Percentiles rank a stretch among this genome's conserved stretches.
phyloP scores from a whole-genome alignment of 2,888 invertebrate species.

The Pyrrhia umbra region DNA sequence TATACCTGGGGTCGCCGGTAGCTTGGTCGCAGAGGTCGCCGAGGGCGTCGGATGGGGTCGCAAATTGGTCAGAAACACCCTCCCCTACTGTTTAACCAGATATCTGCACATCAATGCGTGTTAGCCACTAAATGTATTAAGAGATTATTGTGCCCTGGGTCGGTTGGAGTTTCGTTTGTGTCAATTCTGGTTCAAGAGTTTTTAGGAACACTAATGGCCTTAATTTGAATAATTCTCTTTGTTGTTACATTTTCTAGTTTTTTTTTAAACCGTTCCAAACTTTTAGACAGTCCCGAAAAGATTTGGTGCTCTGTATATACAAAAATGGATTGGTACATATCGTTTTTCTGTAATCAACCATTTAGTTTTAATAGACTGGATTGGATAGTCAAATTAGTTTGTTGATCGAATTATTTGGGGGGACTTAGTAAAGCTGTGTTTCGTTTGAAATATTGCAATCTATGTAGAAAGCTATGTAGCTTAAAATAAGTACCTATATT shows the following conservation, averaged over 20 bases:
- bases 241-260: neutral
- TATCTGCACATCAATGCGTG: slow-evolving; percentile 55
- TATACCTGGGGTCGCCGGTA: slow-evolving; percentile 57
- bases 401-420: slow-evolving; percentile 1
- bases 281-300: too few relatives aligned
- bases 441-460: neutral
- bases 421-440: neutral
- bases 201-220: neutral
- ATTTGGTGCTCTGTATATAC: neutral
- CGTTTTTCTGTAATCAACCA: neutral
- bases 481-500: too few relatives aligned
- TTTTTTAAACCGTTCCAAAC: neutral
- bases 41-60: slow-evolving; percentile 69
- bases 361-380: neutral
- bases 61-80: slow-evolving; percentile 78
- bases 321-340: neutral
- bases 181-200: slow-evolving; percentile 4
- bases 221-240: neutral
- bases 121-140: slow-evolving; percentile 45
- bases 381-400: neutral
- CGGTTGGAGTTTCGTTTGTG: slow-evolving; percentile 9
- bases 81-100: slow-evolving; percentile 54
- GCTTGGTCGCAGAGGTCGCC: slow-evolving; percentile 51
- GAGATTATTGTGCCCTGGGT: slow-evolving; percentile 41
- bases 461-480: too few relatives aligned